Evolutionary conservation across 2,113 vertebrate species (phyloP).

Genomic region (Pimephales promelas): DNA sequence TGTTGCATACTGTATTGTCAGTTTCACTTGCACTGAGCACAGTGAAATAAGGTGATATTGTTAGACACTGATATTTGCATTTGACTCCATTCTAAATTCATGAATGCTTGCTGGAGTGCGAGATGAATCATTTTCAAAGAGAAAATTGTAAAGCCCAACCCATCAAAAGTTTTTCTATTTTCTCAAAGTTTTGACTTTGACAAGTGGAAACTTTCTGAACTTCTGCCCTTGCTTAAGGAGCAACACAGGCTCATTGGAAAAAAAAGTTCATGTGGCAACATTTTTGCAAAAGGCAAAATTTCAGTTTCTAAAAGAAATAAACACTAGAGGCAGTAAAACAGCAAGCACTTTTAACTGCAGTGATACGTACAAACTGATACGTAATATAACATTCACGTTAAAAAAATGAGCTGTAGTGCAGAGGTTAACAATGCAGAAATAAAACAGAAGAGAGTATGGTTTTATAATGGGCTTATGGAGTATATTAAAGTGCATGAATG

Average conservation of each 20-base stretch:
- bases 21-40: neutral
- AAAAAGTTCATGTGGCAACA: too few relatives aligned
- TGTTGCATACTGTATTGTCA: neutral
- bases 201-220: neutral
- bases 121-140: neutral
- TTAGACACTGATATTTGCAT: slow-evolving; percentile 10
- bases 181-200: neutral
- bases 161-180: slow-evolving; percentile 24
- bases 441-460: neutral
- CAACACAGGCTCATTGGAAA: too few relatives aligned
- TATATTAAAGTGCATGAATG: neutral
- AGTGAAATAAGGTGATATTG: slow-evolving; percentile 1
- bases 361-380: too few relatives aligned
- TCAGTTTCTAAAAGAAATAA: too few relatives aligned
- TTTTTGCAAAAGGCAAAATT: too few relatives aligned
- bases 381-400: too few relatives aligned
- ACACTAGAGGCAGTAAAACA: too few relatives aligned
- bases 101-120: neutral
- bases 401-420: neutral
- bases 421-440: neutral
- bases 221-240: neutral
- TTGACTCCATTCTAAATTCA: slow-evolving; percentile 22
- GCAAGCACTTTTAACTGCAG: too few relatives aligned
- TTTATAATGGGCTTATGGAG: neutral
- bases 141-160: slow-evolving; percentile 10